Base-by-base conservation (phyloP, 2,888 invertebrate species). In the Leptothorax acervorum region DNA sequence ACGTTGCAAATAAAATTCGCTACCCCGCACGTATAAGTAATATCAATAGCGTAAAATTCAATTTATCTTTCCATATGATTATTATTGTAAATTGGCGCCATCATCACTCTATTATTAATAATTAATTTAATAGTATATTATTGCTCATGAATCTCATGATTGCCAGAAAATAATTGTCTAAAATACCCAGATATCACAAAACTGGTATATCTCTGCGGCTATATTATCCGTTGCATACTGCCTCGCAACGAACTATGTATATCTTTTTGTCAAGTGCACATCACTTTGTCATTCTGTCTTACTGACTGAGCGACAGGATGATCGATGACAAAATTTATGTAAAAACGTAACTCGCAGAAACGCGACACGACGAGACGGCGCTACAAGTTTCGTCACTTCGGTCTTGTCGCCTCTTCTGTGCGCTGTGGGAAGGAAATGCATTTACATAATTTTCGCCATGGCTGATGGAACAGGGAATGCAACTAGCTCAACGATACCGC, bases 381-480 rank as follows among this genome's bases (percentile, higher is more conserved):
- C 28, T 73, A 39, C 60, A 51, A 57, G 70, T 73, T 73, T 28
- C 55, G 55, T 66, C 55, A 78, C 42, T 78, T 78, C 73, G 39
- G 76, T 76, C 23, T 2, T 70, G 18, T 71, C 60, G 73, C 15
- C 73, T 66, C 45, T 79, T 8, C 6, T 15, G 8, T 18, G 71
- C 45, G 15, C 42, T 0, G 12, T n/a, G 9, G 8, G 35, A 60
- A 79, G 79, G 55, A 60, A 60, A n/a, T 31, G 74, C 42, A 87
- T 87, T 87, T 87, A 65, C 79, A 74, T 81, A 88, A 82, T 88
- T 87, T 85, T 88, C 75, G 51, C 84, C 66, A 28, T 60, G 28
- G 65, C 60, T 48, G 39, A 62, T 60, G 48, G 60, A 71, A 71
- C 45, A 12, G 11, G 9, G 9, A 55, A 31, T 45, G 42, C 39